Conservation (phyloP, 2,888 invertebrate species). For the Thera britannica region DNA sequence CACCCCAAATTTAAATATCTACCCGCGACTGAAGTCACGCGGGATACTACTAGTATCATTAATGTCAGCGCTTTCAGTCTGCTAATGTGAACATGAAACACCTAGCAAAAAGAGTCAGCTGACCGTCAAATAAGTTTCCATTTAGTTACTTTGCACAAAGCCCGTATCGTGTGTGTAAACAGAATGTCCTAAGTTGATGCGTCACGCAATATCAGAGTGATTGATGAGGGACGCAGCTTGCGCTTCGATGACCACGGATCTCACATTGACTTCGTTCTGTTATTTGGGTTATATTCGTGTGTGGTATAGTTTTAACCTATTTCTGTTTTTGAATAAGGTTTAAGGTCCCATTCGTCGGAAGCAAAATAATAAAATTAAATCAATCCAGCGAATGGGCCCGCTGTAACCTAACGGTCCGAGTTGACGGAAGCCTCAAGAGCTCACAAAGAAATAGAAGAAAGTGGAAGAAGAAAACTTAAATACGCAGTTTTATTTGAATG, state of each 20-base stretch:
- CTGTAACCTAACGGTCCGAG: no score
- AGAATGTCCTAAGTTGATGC: constrained; percentile 68
- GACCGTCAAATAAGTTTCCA: constrained; percentile 27
- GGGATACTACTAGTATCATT: no score
- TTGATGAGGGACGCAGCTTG: constrained; percentile 60
- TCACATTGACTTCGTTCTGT: constrained; percentile 32
- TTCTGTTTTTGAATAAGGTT: no score
- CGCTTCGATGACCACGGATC: constrained; percentile 41
- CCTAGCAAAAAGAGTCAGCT: constrained; percentile 14
- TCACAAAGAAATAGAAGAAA: no score
- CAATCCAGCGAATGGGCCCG: no score
- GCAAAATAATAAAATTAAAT: no score
- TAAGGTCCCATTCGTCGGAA: no score
- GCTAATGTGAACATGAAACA: constrained; percentile 1
- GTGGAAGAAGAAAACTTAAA: no score
- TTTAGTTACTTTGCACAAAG: constrained; percentile 28
- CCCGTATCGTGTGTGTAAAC: constrained; percentile 52
- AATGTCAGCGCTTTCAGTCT: neutral
- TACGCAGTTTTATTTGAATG: no score
- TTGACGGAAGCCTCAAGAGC: no score
- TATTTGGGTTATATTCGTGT: constrained; percentile 12
- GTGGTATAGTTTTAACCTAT: neutral
- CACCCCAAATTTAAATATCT: no score
- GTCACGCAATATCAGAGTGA: constrained; percentile 78
- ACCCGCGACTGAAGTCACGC: no score